Evolutionary conservation across 2,797 vertebrate genomes (phyloP).

Genomic region (Labroides dimidiatus): DNA sequence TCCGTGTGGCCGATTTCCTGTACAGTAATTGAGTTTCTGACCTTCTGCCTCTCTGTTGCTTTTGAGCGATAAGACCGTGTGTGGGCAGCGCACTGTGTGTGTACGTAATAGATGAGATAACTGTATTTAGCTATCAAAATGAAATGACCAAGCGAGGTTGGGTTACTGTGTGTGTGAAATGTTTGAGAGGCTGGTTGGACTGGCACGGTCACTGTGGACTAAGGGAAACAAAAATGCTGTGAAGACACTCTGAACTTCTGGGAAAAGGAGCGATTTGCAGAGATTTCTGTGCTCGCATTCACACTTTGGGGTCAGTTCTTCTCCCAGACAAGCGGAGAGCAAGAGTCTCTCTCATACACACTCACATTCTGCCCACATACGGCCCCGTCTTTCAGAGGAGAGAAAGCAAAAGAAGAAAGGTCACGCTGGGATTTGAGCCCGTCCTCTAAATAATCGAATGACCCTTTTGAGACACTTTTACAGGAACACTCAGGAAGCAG

Average conservation of each 20-base stretch:
- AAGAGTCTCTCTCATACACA: conserved; percentile 46
- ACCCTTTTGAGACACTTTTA: conserved; percentile 57
- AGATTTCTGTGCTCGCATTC: conserved; percentile 50
- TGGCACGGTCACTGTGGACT: conserved; percentile 61
- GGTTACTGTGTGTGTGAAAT: conserved; percentile 52
- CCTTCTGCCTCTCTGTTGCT: conserved; percentile 71
- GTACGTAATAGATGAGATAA: conserved; percentile 57
- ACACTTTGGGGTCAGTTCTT: conserved; percentile 49
- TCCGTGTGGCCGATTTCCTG: conserved; percentile 46
- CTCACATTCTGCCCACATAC: conserved; percentile 49
- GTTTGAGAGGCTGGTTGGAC: conserved; percentile 67
- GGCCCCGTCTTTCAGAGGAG: conserved; percentile 57
- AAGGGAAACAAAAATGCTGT: conserved; percentile 61
- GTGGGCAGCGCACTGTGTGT: conserved; percentile 69
- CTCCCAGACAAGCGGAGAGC: conserved; percentile 53
- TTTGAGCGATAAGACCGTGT: conserved; percentile 76
- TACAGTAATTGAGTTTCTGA: conserved; percentile 77
- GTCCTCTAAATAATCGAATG: conserved; percentile 66
- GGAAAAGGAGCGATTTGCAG: conserved; percentile 46
- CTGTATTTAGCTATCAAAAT: conserved; percentile 66
- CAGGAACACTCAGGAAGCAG: conserved; percentile 57
- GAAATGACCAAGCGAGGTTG: conserved; percentile 71
- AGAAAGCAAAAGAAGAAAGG: conserved; percentile 49
- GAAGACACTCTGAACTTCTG: conserved; percentile 53
- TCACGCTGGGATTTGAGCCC: conserved; percentile 56